Percentiles rank a stretch among this genome's conserved stretches.
Evolutionary conservation across 2,888 invertebrate species (phyloP).

Genomic region (Microplitis manilae): DNA sequence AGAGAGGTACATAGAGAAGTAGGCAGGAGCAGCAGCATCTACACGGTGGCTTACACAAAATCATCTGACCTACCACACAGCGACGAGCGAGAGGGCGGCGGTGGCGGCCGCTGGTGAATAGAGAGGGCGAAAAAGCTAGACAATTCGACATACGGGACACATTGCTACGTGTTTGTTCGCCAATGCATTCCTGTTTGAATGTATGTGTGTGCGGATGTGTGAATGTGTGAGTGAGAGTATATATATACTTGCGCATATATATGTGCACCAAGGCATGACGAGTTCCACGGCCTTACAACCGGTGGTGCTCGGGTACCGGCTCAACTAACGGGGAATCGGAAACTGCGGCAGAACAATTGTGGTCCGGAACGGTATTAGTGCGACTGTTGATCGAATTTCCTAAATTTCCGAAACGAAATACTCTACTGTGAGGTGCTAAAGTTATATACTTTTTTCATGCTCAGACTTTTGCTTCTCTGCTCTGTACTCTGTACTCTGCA

Average conservation of each 20-base stretch:
- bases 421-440: not conserved
- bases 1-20: slow-evolving; percentile 2
- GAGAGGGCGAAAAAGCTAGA: slow-evolving; percentile 32
- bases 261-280: slow-evolving; percentile 21
- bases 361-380: slow-evolving; percentile 20
- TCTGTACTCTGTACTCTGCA: not conserved
- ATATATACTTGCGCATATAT: slow-evolving; percentile 27
- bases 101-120: slow-evolving; percentile 17
- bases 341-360: slow-evolving; percentile 32
- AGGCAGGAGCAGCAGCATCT: slow-evolving; percentile 29
- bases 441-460: not conserved
- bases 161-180: slow-evolving; percentile 13
- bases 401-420: slow-evolving; percentile 23
- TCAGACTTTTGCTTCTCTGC: not conserved
- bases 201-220: not conserved
- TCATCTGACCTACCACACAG: slow-evolving; percentile 49
- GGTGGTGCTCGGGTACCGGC: not conserved
- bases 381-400: slow-evolving; percentile 31
- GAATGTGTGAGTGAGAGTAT: too few species aligned
- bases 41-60: slow-evolving; percentile 50
- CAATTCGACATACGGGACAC: slow-evolving; percentile 36
- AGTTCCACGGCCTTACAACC: slow-evolving; percentile 14
- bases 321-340: slow-evolving; percentile 28
- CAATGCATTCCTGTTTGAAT: not conserved
- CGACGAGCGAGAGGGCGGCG: slow-evolving; percentile 31